These are phyloP conservation scores for Cephus spinipes DNA, from an alignment of 2,888 invertebrate species.

Conservation along the genomic window DNA sequence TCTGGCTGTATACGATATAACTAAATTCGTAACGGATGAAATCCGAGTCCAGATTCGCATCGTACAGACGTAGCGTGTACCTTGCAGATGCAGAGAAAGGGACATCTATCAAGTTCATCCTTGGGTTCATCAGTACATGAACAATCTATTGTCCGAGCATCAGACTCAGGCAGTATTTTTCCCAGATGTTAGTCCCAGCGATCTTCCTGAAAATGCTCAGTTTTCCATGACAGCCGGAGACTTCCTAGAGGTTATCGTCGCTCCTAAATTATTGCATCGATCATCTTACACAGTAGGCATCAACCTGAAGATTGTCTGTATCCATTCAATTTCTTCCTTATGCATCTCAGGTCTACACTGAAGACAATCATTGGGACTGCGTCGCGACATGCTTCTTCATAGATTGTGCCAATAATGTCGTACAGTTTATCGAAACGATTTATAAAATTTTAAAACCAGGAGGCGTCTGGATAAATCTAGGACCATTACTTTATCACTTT, in stretches of 20 bases:
- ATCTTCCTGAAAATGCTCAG: constrained; percentile 73
- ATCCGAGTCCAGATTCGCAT: background rate
- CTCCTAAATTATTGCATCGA: background rate
- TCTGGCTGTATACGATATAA: background rate
- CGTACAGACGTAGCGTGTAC: background rate
- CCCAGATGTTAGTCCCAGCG: constrained; percentile 88
- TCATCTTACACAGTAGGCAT: background rate
- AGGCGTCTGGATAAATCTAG: constrained; percentile 89
- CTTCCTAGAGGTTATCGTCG: constrained; percentile 83
- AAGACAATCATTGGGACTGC: constrained; percentile 84
- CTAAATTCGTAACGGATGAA: background rate
- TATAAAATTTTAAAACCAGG: constrained; percentile 90
- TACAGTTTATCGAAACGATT: constrained; percentile 94
- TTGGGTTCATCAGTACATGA: constrained; percentile 95
- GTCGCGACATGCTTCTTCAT: constrained; percentile 98
- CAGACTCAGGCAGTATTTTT: constrained; percentile 84
- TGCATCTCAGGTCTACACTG: constrained; percentile 73
- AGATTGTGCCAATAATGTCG: constrained; percentile 97
- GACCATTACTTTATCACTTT: constrained; percentile 91
- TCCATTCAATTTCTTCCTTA: background rate
- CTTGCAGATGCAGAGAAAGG: constrained; percentile 70
- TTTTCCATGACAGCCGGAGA: constrained; percentile 98
- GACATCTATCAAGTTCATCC: constrained; percentile 89
- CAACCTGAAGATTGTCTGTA: no score
- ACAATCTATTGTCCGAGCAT: constrained; percentile 85